Conservation (phyloP, 1,140 invertebrate genomes). For the Pogonomyrmex californicus region DNA sequence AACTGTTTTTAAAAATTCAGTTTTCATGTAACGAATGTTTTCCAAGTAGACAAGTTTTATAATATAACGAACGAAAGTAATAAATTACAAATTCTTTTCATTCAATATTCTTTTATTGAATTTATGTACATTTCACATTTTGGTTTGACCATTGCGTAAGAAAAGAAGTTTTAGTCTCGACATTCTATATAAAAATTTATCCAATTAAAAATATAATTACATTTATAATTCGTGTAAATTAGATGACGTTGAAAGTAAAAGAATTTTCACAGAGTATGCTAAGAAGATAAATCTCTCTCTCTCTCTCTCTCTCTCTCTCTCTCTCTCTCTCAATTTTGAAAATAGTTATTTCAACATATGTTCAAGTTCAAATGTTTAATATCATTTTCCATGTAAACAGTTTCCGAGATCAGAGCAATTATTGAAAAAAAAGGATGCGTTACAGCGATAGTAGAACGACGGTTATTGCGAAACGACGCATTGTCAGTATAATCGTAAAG, state of each 20-base stretch:
- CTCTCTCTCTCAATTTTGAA: not conserved
- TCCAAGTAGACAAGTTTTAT: not conserved
- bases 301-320: too few species aligned
- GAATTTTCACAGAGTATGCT: not conserved
- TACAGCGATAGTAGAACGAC: too few species aligned
- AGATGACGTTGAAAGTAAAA: not conserved
- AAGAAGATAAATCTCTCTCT: not conserved
- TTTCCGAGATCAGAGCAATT: not conserved
- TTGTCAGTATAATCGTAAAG: constrained; percentile 62
- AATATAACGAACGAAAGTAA: not conserved
- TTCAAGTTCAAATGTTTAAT: constrained; percentile 14
- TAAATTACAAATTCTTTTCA: not conserved
- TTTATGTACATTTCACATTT: not conserved
- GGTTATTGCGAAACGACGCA: constrained; percentile 21
- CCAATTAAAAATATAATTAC: not conserved
- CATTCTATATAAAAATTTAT: not conserved
- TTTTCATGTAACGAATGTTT: constrained; percentile 6
- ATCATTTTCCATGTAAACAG: not conserved
- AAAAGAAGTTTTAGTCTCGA: not conserved
- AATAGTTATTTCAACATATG: not conserved
- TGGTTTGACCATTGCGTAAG: not conserved
- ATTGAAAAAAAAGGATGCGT: not conserved
- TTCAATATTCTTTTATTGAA: not conserved
- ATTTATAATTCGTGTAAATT: constrained; percentile 8
- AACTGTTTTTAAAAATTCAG: constrained; percentile 30